A percentile compares a stretch with the other conserved stretches of the same genome.
Evolutionary conservation across 2,888 invertebrate species (phyloP).

Genomic region (Pollenia angustigena): DNA sequence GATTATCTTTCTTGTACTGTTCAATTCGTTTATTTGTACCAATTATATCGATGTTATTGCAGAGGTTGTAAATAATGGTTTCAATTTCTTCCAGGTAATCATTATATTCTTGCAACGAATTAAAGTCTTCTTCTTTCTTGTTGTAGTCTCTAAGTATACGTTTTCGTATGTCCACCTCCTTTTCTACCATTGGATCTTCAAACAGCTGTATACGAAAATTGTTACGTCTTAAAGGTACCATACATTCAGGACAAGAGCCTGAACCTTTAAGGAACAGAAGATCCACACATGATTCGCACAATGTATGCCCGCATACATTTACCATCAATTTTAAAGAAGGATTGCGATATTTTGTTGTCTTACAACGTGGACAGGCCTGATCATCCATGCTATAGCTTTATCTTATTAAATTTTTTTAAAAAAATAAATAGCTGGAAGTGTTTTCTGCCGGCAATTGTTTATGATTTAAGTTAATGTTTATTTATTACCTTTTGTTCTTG

Average conservation of each 20-base stretch:
- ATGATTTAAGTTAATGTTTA: neutral
- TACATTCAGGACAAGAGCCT: constrained; percentile 97
- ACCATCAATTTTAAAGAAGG: constrained; percentile 98
- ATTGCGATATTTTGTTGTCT: constrained; percentile 98
- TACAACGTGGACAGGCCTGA: constrained; percentile 93
- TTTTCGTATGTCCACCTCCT: constrained; percentile 97
- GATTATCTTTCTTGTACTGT: constrained; percentile 95
- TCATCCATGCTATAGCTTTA: constrained; percentile 80
- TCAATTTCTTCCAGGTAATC: constrained; percentile 98
- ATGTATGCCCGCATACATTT: constrained; percentile 98
- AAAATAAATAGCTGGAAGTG: neutral
- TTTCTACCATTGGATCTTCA: constrained; percentile 98
- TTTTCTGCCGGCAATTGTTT: constrained; percentile 19
- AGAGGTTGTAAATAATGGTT: constrained; percentile 94
- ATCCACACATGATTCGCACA: constrained; percentile 99
- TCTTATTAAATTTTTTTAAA: neutral
- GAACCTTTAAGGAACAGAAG: constrained; percentile 98
- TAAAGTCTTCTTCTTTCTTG: constrained; percentile 97
- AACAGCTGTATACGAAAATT: constrained; percentile 98
- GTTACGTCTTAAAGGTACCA: constrained; percentile 92
- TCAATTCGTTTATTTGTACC: constrained; percentile 95
- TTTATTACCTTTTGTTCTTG: constrained; percentile 41
- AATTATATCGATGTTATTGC: constrained; percentile 94
- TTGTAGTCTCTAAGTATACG: constrained; percentile 95
- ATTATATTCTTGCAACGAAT: constrained; percentile 92